A percentile compares a stretch with the other conserved stretches of the same genome.
Conservation (phyloP, 1,140 invertebrate genomes). For the Phocides pigmalion region DNA sequence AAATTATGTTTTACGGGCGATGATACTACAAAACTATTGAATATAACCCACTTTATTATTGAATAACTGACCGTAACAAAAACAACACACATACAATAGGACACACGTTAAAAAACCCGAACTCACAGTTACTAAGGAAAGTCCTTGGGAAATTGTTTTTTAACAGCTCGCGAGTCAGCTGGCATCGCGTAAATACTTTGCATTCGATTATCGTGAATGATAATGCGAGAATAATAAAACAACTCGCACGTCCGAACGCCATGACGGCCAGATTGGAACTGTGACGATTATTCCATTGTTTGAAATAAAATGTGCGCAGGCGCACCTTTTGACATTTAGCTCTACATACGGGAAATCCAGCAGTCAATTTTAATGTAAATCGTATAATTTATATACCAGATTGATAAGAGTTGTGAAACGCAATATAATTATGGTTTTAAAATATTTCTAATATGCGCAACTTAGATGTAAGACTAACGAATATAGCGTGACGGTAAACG, state of each 20-base stretch:
- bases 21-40: constrained; percentile 29
- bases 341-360: constrained; percentile 46
- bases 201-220: constrained; percentile 43
- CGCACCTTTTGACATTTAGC: constrained; percentile 60
- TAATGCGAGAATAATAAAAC: constrained; percentile 45
- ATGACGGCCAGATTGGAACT: constrained; percentile 56
- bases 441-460: no score
- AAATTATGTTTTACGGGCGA: constrained; percentile 7
- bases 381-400: no score
- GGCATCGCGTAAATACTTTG: constrained; percentile 83
- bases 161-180: constrained; percentile 80
- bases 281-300: constrained; percentile 37
- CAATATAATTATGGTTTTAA: no score
- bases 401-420: no score
- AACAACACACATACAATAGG: constrained; percentile 35
- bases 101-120: constrained; percentile 30
- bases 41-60: constrained; percentile 26
- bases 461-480: no score
- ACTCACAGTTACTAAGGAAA: constrained; percentile 84
- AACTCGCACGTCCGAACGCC: constrained; percentile 51
- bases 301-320: constrained; percentile 43
- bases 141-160: constrained; percentile 81
- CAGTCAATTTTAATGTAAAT: background rate
- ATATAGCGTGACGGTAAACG: no score
- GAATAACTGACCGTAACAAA: constrained; percentile 35